These are phyloP conservation scores for Sesamia nonagrioides DNA, from an alignment of 1,140 invertebrate species.

Conservation along the genomic window DNA sequence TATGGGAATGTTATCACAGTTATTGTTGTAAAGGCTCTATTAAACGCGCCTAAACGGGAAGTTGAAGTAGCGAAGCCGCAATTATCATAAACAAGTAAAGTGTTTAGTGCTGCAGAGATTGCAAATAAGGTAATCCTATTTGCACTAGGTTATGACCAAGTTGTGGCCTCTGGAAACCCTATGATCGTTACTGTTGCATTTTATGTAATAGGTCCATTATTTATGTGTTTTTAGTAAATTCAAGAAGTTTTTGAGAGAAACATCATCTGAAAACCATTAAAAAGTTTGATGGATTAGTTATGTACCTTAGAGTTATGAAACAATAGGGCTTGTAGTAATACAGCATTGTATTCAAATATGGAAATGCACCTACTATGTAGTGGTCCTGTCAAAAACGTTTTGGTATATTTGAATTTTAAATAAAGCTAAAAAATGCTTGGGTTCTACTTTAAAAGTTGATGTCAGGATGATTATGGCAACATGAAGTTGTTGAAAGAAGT, in stretches of 20 bases:
- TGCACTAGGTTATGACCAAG: conserved; percentile 53
- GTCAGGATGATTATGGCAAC: too few species aligned
- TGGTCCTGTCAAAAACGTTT: conserved; percentile 2
- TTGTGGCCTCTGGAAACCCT: conserved; percentile 55
- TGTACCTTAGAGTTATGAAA: not conserved
- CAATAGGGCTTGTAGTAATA: conserved; percentile 16
- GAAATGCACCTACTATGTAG: conserved; percentile 2
- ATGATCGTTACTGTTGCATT: conserved; percentile 32
- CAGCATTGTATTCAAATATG: conserved; percentile 43
- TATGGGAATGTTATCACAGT: conserved; percentile 77
- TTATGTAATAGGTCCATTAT: conserved; percentile 12
- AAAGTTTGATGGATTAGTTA: not conserved
- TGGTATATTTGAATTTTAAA: not conserved
- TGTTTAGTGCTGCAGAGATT: conserved; percentile 24
- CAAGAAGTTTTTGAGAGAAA: not conserved
- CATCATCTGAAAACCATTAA: not conserved
- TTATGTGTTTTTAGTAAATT: not conserved
- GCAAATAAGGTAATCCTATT: conserved; percentile 50
- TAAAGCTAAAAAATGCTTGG: not conserved
- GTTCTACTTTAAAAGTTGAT: too few species aligned
- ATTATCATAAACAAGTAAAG: conserved; percentile 23
- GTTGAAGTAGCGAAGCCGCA: conserved; percentile 49
- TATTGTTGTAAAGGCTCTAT: conserved; percentile 71
- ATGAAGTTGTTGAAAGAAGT: not conserved
- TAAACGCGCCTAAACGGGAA: conserved; percentile 72